These are phyloP conservation scores for Myotis pilosus DNA, from an alignment of 2,797 vertebrate genomes.

Conservation along the genomic window DNA sequence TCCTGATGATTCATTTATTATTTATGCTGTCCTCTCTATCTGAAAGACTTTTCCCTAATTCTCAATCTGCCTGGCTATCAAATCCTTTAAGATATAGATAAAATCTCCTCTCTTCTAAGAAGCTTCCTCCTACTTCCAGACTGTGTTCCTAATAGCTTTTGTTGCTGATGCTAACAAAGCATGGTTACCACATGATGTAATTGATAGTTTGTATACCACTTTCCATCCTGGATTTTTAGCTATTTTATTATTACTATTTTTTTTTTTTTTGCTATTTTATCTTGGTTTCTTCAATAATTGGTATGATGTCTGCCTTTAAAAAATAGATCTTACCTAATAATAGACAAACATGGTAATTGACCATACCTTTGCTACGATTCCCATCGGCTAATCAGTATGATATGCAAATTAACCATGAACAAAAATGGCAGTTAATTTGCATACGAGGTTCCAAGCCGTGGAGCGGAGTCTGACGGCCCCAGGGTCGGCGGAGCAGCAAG, in stretches of 20 bases:
- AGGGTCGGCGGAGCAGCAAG: too few relatives aligned
- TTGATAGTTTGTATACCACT: not conserved
- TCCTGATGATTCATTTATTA: constrained; percentile 12
- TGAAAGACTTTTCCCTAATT: constrained; percentile 17
- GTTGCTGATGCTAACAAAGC: constrained; percentile 6
- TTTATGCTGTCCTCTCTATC: not conserved
- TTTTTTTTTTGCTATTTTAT: constrained; percentile 18
- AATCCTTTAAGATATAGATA: not conserved
- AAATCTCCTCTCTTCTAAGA: not conserved
- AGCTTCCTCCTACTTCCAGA: not conserved
- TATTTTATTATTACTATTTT: not conserved
- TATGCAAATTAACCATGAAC: too few relatives aligned
- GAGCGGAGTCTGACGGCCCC: too few relatives aligned
- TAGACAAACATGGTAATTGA: too few relatives aligned
- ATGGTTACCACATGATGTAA: not conserved
- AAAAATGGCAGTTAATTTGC: too few relatives aligned
- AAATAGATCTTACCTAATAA: not conserved
- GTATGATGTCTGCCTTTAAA: not conserved
- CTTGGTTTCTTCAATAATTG: constrained; percentile 24
- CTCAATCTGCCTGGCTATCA: not conserved
- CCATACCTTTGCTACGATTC: too few relatives aligned
- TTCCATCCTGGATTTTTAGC: not conserved
- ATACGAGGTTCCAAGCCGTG: too few relatives aligned
- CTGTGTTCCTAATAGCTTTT: not conserved
- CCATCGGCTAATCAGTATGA: too few relatives aligned